phyloP scores from a whole-genome alignment of 1,140 invertebrate species.

The Drosophila rufa region DNA sequence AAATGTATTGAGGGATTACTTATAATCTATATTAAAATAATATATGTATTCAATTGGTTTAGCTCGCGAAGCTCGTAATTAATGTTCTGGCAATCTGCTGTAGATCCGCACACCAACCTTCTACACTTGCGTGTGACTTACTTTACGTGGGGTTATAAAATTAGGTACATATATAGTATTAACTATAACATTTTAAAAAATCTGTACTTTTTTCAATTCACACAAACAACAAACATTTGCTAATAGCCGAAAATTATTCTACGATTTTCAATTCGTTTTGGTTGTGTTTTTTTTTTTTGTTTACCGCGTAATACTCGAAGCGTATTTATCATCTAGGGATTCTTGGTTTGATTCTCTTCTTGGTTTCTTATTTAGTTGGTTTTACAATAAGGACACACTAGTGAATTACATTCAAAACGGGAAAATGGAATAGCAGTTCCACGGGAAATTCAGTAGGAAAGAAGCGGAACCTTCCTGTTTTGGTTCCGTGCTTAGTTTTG shows the following conservation, averaged over 20 bases:
- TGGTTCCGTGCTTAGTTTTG: constrained; percentile 59
- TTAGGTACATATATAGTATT: constrained; percentile 57
- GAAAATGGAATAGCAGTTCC: constrained; percentile 33
- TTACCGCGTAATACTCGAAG: constrained; percentile 68
- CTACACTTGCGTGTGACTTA: constrained; percentile 35
- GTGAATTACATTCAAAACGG: constrained; percentile 62
- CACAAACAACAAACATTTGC: constrained; percentile 63
- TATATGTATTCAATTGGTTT: background rate
- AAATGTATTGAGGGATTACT: background rate
- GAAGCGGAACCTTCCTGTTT: constrained; percentile 19
- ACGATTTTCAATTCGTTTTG: constrained; percentile 59
- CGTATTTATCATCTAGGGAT: constrained; percentile 44
- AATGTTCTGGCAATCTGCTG: constrained; percentile 19
- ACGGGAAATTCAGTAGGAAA: constrained; percentile 2
- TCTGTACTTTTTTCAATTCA: constrained; percentile 36
- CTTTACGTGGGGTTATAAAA: constrained; percentile 42
- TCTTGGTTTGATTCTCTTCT: constrained; percentile 45
- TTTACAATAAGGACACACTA: constrained; percentile 75
- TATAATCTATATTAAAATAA: background rate
- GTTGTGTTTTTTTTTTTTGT: constrained; percentile 24
- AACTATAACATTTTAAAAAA: constrained; percentile 59
- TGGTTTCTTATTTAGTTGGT: constrained; percentile 45
- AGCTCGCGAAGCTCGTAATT: background rate
- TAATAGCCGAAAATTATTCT: constrained; percentile 75
- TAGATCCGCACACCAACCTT: constrained; percentile 11